Base-by-base conservation (phyloP, 2,888 invertebrate genomes). In the Minunthozetes semirufus region DNA sequence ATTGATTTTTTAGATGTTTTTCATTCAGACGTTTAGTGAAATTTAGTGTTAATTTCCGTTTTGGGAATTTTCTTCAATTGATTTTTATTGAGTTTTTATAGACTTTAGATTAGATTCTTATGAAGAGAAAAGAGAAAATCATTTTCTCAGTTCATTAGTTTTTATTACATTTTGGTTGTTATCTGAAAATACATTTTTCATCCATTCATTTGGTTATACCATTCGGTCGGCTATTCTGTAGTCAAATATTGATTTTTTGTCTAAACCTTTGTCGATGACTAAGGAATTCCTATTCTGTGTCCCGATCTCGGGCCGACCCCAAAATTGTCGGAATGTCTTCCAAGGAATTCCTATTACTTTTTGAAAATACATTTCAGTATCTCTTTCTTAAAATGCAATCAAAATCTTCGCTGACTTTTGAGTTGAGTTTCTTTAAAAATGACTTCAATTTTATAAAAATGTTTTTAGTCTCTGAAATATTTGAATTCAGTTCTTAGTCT, bases 41-140 rank as follows among this genome's bases (percentile, higher is more conserved):
- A 25, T 59, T 59, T 59, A 59, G 25, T 59, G 59, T 25, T 59
- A 59, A 59, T 59, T 59, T 59, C 59, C 59, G 59, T 59, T 59
- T 59, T 25, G 59, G 59, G 59, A 59, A 59, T n/a, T n/a, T n/a
- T n/a, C n/a, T n/a, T n/a, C n/a, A n/a, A n/a, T 59, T 59, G 59
- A 59, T 59, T 59, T 59, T 59, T 59, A 59, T 27, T 59, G 22
- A n/a, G 22, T 53, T 53, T 53, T 53, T 53, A 53, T 53, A 53
- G 3, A 19, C n/a, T 53, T 59, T n/a, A 25, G 50, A 19, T 50
- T 50, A 50, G 50, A 17, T 50, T 48, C 19, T 59, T 59, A 9
- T 56, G 9, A 22, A 59, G 22, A 25, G 25, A 59, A 25, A 27
- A 25, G 22, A 53, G n/a, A 22, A 19, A 53, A 53, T 19, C n/a